Evolutionary conservation across 2,888 invertebrate species (phyloP).

Genomic region (Tolmerus cingulatus): DNA sequence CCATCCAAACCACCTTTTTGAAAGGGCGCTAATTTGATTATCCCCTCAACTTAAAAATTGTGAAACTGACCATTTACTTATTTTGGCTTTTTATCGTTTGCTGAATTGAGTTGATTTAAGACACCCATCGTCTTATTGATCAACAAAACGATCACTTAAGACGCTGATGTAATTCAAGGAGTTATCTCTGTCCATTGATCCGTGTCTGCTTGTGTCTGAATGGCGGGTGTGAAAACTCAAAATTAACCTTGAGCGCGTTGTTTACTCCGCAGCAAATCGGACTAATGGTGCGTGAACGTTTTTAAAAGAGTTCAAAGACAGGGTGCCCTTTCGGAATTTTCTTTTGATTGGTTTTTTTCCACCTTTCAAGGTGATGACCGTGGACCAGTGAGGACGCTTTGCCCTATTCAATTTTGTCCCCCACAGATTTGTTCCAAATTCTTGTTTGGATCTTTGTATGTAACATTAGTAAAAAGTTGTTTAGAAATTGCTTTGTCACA

Average conservation of each 20-base stretch:
- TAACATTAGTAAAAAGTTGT: background rate
- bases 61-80: background rate
- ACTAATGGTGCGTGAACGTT: background rate
- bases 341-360: background rate
- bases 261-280: background rate
- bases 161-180: background rate
- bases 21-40: background rate
- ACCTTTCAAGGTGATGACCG: background rate
- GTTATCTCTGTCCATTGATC: background rate
- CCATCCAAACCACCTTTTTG: background rate
- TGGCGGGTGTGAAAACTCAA: background rate
- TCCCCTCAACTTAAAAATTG: background rate
- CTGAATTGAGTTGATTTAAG: background rate
- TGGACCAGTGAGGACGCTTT: background rate
- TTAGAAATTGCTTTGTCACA: background rate
- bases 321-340: background rate
- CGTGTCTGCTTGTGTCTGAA: background rate
- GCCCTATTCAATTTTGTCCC: background rate
- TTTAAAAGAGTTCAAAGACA: background rate
- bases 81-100: background rate
- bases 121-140: background rate
- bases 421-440: background rate
- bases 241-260: background rate
- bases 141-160: background rate
- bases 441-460: background rate